Evolutionary conservation across 2,113 vertebrate species (phyloP).

Genomic region (Lethenteron reissneri): DNA sequence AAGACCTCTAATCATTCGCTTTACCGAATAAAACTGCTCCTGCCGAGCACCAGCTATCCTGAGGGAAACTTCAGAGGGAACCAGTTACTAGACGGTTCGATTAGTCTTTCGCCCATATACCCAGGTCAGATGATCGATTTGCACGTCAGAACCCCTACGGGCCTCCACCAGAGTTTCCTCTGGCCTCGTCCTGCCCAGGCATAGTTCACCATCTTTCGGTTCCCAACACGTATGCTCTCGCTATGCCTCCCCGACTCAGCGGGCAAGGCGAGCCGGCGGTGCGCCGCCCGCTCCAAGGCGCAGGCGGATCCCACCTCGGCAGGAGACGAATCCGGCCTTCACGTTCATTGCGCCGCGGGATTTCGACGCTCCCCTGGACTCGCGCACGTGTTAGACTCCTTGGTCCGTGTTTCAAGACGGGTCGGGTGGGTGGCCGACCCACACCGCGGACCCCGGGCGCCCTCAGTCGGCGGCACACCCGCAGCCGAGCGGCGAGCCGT

Average conservation of each 20-base stretch:
- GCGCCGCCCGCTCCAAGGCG: background rate
- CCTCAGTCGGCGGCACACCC: too few species aligned
- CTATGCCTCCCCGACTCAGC: background rate
- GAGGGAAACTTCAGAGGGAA: too few species aligned
- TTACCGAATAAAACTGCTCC: conserved; percentile 12
- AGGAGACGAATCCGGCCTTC: background rate
- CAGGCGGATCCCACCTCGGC: conserved; percentile 4
- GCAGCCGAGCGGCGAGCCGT: too few species aligned
- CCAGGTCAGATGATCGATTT: conserved; percentile 13
- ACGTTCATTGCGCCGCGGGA: background rate
- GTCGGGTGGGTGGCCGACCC: too few species aligned
- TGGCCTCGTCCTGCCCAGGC: conserved; percentile 6
- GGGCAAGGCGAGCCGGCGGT: background rate
- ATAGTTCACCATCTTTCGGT: background rate
- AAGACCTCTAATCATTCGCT: conserved; percentile 7
- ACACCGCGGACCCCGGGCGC: too few species aligned
- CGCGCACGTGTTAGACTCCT: conserved; percentile 7
- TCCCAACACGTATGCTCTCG: conserved; percentile 4
- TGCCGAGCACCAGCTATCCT: too few species aligned
- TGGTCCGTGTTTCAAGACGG: background rate
- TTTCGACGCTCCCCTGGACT: background rate
- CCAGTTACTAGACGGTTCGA: too few species aligned
- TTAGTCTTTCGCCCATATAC: too few species aligned
- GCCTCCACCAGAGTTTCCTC: conserved; percentile 6
- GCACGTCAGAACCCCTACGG: conserved; percentile 10